Evolutionary conservation across 1,140 invertebrate genomes (phyloP), one percentile per base, ranked within the genome.

Genomic region (Caenorhabditis tropicalis): DNA sequence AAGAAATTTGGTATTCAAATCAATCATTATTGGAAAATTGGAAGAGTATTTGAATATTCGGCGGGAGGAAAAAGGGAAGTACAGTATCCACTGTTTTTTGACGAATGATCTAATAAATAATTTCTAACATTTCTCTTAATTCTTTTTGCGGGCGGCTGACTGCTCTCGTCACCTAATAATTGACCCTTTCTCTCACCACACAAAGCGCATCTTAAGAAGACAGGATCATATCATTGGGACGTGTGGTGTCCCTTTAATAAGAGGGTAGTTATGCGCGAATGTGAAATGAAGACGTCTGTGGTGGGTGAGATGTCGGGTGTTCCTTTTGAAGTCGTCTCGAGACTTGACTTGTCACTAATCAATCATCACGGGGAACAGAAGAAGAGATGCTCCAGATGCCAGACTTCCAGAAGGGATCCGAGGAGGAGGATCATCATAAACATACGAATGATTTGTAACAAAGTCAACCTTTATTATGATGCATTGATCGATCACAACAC

Each of bases 201-300:
- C n/a, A n/a, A n/a, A 5, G 15, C 19, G 29, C 31, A 16, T 56
- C 58, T 16, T 7, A 65, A 10, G 24, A 4, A 4, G 58, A 4
- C 7, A 15, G 58, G 65, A 74, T 74, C 65, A 74, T 74, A 74
- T 74, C 65, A 74, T 43, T 4, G 0, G n/a, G 9, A n/a, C n/a
- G 15, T n/a, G 15, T 51, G 3, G 49, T 51, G 12, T 6, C 53
- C 53, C 24, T n/a, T 16, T 74, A 43, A 74, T 74, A 43, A 74
- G 36, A 46, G 65, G 60, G 60, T 70, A n/a, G 33, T 27, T 74
- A 15, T 24, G 65, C 65, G 36, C 36, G 36, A 43, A 46, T 43
- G n/a, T n/a, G 36, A 74, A 74, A 74, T 74, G 65, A 74, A 74
- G 65, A 74, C 65, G n/a, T 43, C 33, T 10, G 33, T n/a, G 65